Evolutionary conservation across 2,113 vertebrate genomes (phyloP), one percentile per base, ranked within the genome.

Genomic region (Vulpes lagopus): DNA sequence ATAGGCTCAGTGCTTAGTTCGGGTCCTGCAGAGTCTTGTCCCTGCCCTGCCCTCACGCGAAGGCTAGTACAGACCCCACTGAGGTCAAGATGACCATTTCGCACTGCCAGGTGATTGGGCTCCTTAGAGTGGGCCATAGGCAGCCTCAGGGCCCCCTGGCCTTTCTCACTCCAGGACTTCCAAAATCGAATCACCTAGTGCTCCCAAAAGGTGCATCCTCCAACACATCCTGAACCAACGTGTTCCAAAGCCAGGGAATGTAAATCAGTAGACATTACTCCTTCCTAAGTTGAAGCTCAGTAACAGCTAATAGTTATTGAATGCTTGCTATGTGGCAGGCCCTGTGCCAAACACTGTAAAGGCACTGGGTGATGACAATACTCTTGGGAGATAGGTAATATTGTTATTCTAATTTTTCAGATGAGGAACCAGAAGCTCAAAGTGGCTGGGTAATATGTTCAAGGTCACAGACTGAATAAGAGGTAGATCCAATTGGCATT

Each of bases 351-450:
- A 25, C 30, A 7, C 43, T 3, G 2, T 14, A 5, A 0, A 12
- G 12, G 5, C 49, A 0, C 2, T 16, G 25, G 38, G 1, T 49
- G 12, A 16, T 11, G n/a, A 53, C 11, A 8, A 4, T 11, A 0
- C 2, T 20, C 17, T 51, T 20, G 38, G 49, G 76, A 73, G 5
- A n/a, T 12, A 23, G n/a, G 2, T 15, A 9, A 2, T 1, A 0
- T 7, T 32, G 27, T 27, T 22, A 10, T 8, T 65, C 14, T 16
- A 11, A 16, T 8, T 53, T 74, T 84, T 86, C 14, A n/a, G 51
- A 17, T 5, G 55, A 43, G 60, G 38, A 78, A 8, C 19, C n/a
- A 0, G 8, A 60, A 55, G 27, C 22, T 76, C 8, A 12, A 32
- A 0, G 0, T 25, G 82, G 23, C 4, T 76, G 51, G 53, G 23